These are phyloP conservation scores for Lampris incognitus DNA, from an alignment of 2,113 vertebrate species.

Conservation along the genomic window DNA sequence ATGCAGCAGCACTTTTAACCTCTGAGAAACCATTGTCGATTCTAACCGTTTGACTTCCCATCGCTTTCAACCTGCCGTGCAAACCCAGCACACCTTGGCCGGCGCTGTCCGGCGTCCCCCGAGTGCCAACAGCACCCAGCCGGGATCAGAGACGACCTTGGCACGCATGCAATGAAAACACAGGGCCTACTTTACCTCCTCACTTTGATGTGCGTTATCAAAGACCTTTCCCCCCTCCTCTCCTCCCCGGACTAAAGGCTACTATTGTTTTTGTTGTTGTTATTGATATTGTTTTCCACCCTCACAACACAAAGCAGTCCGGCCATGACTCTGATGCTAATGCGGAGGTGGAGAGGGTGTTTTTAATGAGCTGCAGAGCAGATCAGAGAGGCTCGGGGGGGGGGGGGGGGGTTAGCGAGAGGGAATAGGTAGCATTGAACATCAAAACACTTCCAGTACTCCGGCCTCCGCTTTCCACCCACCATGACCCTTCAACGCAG, in stretches of 20 bases:
- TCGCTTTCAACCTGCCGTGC: conserved; percentile 32
- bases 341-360: conserved; percentile 83
- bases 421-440: conserved; percentile 73
- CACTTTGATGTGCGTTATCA: conserved; percentile 81
- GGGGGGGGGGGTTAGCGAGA: conserved; percentile 48
- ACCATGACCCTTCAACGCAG: conserved; percentile 66
- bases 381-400: conserved; percentile 72
- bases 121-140: conserved; percentile 14
- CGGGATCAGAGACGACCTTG: conserved; percentile 76
- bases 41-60: conserved; percentile 49
- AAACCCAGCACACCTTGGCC: conserved; percentile 53
- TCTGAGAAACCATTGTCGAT: conserved; percentile 12
- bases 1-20: conserved; percentile 14
- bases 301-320: conserved; percentile 83
- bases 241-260: conserved; percentile 81
- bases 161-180: conserved; percentile 64
- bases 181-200: conserved; percentile 63
- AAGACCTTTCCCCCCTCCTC: conserved; percentile 77
- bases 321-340: conserved; percentile 86
- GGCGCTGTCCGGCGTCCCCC: conserved; percentile 25
- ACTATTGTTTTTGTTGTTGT: conserved; percentile 86
- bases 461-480: conserved; percentile 55
- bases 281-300: conserved; percentile 84
- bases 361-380: conserved; percentile 80
- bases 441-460: conserved; percentile 71